Evolutionary conservation across 37 sponge, comb jelly and placozoan species (phyloP), one percentile per base, ranked within the genome.

Genomic region (Beroe ovata): DNA sequence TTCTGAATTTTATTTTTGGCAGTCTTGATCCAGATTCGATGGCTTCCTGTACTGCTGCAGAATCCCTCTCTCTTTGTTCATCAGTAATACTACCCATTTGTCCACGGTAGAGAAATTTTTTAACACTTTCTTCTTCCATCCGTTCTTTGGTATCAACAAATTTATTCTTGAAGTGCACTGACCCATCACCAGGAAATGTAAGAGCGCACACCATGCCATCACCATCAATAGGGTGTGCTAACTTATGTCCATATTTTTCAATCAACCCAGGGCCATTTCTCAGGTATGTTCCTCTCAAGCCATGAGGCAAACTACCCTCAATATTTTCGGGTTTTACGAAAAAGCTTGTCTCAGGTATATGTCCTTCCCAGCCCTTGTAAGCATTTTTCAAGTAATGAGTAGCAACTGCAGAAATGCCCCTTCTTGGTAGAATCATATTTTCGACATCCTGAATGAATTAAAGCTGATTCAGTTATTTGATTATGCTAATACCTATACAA

Each of bases 171-270:
- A 95, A 90, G 60, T 95, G 96, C 0, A 94, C 94, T 16, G 89
- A 35, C 0, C 96, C 96, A 64, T 90, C 88, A 34, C 90, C 60
- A 69, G 35, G 38, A 20, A 95, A 95, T 0, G 94, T 92, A 35
- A 95, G 72, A 1, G 94, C 94, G 8, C 92, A 91, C 8, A 95
- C 89, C 94, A 95, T 95, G 28, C 96, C 96, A 91, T 95, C 96
- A n/a, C 96, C 96, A 88, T 95, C 96, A 91, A 95, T 95, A 29
- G 96, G 94, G 60, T 95, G 96, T 18, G 84, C 58, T 8, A 95
- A 72, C 32, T 89, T 91, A 60, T 91, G 94, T 26, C 96, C 96
- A 61, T 94, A 94, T 3, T 94, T 92, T 89, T 93, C 94, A 11
- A 90, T 89, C 60, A 95, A 33, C 0, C 96, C 96, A 0, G 96